Percentiles rank a stretch among this genome's conserved stretches.
Evolutionary conservation across 2,888 invertebrate species (phyloP).

Genomic region (Acronicta alni): DNA sequence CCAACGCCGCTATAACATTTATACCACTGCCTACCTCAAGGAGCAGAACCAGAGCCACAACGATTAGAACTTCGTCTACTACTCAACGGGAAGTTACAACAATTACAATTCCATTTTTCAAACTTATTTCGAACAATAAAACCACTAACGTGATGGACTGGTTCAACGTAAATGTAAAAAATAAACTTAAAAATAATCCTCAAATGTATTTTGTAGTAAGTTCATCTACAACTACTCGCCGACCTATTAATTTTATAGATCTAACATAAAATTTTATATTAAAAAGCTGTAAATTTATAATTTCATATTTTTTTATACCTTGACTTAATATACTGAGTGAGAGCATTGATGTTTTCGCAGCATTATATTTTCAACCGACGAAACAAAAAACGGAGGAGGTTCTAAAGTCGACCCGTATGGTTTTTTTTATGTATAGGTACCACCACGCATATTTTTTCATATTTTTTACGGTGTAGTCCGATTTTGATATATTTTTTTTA

Average conservation of each 20-base stretch:
- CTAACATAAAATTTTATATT: conserved; percentile 60
- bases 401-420: too few species aligned
- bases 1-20: conserved; percentile 24
- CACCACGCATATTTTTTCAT: too few species aligned
- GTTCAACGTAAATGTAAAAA: conserved; percentile 64
- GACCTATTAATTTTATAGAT: conserved; percentile 62
- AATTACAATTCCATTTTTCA: conserved; percentile 11
- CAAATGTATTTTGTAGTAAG: conserved; percentile 51
- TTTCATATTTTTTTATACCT: too few species aligned
- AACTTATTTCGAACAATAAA: conserved; percentile 24
- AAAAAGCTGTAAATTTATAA: neutral
- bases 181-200: conserved; percentile 54
- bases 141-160: conserved; percentile 69
- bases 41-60: neutral
- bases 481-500: too few species aligned
- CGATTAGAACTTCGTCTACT: neutral
- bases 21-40: conserved; percentile 17
- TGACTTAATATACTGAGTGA: too few species aligned
- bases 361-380: too few species aligned
- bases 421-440: too few species aligned
- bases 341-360: too few species aligned
- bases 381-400: too few species aligned
- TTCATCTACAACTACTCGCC: conserved; percentile 46
- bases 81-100: neutral
- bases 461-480: too few species aligned